Base-by-base conservation (phyloP, 1,140 invertebrate genomes). In the Papilio helenus region DNA sequence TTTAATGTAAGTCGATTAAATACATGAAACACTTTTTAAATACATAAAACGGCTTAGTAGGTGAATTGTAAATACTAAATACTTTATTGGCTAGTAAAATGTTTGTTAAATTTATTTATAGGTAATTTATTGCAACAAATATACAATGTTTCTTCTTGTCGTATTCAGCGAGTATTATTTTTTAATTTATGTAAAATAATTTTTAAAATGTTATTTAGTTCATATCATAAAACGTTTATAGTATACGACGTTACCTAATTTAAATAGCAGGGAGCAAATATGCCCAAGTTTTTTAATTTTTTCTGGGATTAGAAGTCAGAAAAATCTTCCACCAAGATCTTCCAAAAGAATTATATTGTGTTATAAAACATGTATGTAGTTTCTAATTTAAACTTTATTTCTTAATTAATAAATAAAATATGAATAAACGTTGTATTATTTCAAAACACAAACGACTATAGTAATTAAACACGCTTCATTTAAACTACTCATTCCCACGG, bases 1-100 rank as follows among this genome's bases (percentile, higher is more conserved):
- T 86, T 87, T 85, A 80, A 86, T 79, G 83, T 89, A 89, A 88
- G 87, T 90, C 90, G 89, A 82, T 82, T 76, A 46, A 76, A n/a
- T 42, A 42, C 39, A 42, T 42, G n/a, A 42, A 42, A 39, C 51
- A 61, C 42, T 44, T 77, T 77, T 65, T 65, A 77, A 26, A 61
- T 39, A 76, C 18, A 55, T 61, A 61, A 58, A 76, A 77, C 55
- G 34, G 76, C 55, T 77, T 77, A 77, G 51, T 65, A 77, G 76
- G 42, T 84, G 81, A 79, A 68, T 18, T 86, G 73, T 84, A 87
- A 86, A 83, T 76, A 81, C 84, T 74, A 44, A 79, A 65, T 68
- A 81, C 16, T 58, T 76, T 80, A 58, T 81, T 79, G 55, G 16
- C 61, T 55, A 80, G 20, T 72, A 65, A 79, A 26, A n/a, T 76